Conservation (phyloP, 2,113 vertebrate species). For the Rallus limicola region DNA sequence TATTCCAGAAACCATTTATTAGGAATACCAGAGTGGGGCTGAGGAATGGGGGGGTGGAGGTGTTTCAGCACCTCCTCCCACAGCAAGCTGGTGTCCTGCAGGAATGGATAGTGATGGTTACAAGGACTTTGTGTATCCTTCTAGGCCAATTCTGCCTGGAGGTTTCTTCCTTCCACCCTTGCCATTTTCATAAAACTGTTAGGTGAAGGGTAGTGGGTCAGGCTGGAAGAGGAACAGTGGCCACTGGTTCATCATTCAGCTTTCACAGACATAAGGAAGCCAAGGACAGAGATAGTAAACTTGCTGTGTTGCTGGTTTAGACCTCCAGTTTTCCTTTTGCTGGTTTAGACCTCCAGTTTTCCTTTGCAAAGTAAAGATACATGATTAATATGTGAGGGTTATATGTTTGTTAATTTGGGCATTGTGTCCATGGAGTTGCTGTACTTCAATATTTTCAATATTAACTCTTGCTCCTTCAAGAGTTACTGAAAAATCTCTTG, state of each 20-base stretch:
- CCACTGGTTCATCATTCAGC: background rate
- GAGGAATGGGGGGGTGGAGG: background rate
- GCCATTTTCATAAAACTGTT: background rate
- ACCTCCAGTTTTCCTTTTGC: background rate
- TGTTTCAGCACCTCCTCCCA: background rate
- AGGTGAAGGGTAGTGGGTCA: background rate
- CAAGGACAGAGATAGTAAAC: background rate
- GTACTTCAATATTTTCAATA: background rate
- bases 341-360: background rate
- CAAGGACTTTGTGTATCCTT: background rate
- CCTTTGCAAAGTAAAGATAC: background rate
- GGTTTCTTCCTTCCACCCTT: background rate
- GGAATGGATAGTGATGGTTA: background rate
- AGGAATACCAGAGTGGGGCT: background rate
- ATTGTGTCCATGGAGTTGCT: background rate
- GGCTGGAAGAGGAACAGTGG: background rate
- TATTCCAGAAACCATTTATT: background rate
- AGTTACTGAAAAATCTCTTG: background rate
- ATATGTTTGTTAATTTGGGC: fast-evolving
- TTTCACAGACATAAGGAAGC: background rate
- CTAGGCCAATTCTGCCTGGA: background rate
- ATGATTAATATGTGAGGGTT: background rate
- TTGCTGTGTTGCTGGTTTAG: background rate
- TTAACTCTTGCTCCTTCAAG: background rate
- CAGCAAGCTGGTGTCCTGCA: background rate